Base-by-base conservation (phyloP, 2,888 invertebrate species). In the Ditula angustiorana region DNA sequence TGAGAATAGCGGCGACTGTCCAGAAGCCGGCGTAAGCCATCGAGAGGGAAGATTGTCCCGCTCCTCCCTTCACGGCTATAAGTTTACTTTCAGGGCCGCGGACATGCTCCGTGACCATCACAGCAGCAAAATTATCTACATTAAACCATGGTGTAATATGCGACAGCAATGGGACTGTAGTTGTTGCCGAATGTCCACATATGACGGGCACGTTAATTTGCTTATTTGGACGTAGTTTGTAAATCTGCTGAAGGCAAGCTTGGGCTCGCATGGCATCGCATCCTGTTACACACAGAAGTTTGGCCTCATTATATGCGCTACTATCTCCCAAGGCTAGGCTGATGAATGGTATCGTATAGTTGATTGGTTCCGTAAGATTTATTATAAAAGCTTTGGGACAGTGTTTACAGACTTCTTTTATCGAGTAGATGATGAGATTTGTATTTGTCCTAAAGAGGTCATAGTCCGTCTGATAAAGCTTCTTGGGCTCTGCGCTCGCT, bases 101-200 rank as follows among this genome's bases (percentile, higher is more conserved):
- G 16, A 62, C 56, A 41, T 56, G 28, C 16, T 62, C 62, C 16
- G 56, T 62, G 37, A 62, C n/a, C 37, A 49, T 30, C 5, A 49
- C 41, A 23, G 62, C 56, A 23, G 47, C 56, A 16, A 49, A 37
- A 5, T 35, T 26, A 4, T 62, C 56, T 23, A 62, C 49, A n/a
- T 49, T 56, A 30, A 56, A 47, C 62, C 62, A 62, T 8, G 62
- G 62, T n/a, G 37, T 23, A 21, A 62, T 19, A 19, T 62, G 62
- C n/a, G 62, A 62, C 2, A 62, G 23, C n/a, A 62, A n/a, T 16
- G 62, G 62, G 47, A 62, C 62, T 30, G 56, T 10, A 19, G 56
- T 62, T 26, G 13, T 62, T n/a, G 56, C 11, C 2, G 62, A 56
- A 56, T 56, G 47, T 28, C 62, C 62, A 28, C 62, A 47, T 11